Base-by-base conservation (phyloP, 2,888 invertebrate genomes). In the Helleia helle region DNA sequence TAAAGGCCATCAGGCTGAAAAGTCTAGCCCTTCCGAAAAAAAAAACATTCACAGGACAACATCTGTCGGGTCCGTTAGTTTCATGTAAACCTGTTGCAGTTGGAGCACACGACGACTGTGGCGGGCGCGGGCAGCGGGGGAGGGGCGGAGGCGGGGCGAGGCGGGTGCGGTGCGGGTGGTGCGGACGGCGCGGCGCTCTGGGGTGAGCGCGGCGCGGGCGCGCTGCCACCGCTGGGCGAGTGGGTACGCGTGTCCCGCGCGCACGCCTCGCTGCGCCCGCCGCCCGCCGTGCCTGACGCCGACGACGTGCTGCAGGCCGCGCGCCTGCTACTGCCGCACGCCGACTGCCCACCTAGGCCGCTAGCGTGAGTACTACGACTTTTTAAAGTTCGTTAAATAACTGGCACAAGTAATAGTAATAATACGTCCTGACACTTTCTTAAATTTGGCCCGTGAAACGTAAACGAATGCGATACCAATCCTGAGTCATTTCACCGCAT, bases 231-330 rank as follows among this genome's bases (percentile, higher is more conserved):
- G 7, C 80, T 96, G 45, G 91, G 93, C n/a, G 96, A 96, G 76
- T 96, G 96, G 96, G 80, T 95, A 50, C 86, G 96, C 8, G 94
- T 93, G 0, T 90, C 92, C 3, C 89, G 91, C 0, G 93, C 95
- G 1, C 94, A 95, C 72, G 91, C 94, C 0, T 91, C 92, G 49
- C 90, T 95, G 62, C 87, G 94, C 4, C 90, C 91, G 46, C 91
- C 94, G 1, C 87, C 90, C 14, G 88, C 91, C 46, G 89, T 93
- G 37, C 95, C 94, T 59, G 95, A 94, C 69, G 90, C 91, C 36
- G 95, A 95, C 62, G 96, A 96, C 66, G 90, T 96, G 17, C 88
- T 93, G 87, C 96, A 96, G 76, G 94, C 96, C 0, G 95, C 96
- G 0, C 72, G 95, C 4, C 71, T 96, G 31, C 83, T 96, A 28